Base-by-base conservation (phyloP, 2,888 invertebrate genomes). In the Gerris lacustris region DNA sequence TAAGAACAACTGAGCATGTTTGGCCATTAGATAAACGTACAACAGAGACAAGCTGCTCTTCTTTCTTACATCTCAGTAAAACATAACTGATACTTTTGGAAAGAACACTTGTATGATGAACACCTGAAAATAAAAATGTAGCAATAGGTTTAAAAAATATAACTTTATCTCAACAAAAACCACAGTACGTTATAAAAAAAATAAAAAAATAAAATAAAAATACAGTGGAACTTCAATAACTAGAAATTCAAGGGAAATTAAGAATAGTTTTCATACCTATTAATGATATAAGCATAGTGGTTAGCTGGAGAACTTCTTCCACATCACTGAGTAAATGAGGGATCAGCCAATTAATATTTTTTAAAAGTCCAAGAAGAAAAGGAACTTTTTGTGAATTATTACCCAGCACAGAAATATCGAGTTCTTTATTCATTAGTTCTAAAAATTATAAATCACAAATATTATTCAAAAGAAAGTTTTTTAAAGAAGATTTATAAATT, bases 291-390 rank as follows among this genome's bases (percentile, higher is more conserved):
- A 88, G 79, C 72, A 86, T 81, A 0, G 85, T 84, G 1, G 87
- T 85, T 0, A 86, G 86, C 77, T 86, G 85, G 17, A 85, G 84
- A 72, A 84, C 82, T 31, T 86, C 77, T 15, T 83, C 81, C 76
- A 85, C 83, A 0, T 81, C 75, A 76, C 84, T 84, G 0, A 86
- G 80, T 5, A 88, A 79, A 76, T 87, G 79, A 67, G 83, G 82
- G 73, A 86, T 82, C 2, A 88, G 78, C 5, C 87, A 76, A 45
- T 78, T 83, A 75, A 82, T 78, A 71, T 79, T 80, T 7, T 73
- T 71, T 45, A 74, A 70, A 66, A 77, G 44, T 64, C 74, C 74
- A 72, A 75, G 78, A 75, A 70, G 77, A 75, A 73, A 80, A 78
- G 70, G 77, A 72, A 67, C 79, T 81, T 82, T 66, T 76, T 78